These are phyloP conservation scores for Astyanax mexicanus DNA, from an alignment of 2,797 vertebrate species.

Conservation along the genomic window DNA sequence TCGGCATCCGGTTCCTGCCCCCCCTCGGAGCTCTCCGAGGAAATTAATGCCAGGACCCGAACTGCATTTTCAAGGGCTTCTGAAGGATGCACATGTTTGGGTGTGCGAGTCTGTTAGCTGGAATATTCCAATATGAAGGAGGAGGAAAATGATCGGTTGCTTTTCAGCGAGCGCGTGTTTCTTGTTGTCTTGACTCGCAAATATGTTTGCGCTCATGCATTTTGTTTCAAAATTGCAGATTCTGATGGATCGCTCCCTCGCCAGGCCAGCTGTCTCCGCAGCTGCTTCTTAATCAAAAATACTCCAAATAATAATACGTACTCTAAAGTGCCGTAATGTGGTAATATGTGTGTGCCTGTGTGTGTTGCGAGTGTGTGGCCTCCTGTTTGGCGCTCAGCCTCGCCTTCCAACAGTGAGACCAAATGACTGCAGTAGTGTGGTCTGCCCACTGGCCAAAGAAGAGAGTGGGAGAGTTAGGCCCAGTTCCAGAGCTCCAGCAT, in stretches of 20 bases:
- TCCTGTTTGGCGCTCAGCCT: conserved; percentile 49
- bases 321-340: conserved; percentile 30
- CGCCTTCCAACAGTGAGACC: conserved; percentile 45
- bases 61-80: conserved; percentile 52
- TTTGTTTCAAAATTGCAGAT: conserved; percentile 43
- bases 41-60: conserved; percentile 46
- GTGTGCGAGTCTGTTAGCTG: conserved; percentile 36
- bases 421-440: conserved; percentile 51
- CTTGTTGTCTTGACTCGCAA: conserved; percentile 19
- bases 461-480: conserved; percentile 21
- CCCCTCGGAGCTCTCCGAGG: conserved; percentile 35
- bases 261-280: conserved; percentile 55
- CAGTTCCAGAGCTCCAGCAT: conserved; percentile 21
- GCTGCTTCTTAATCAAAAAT: conserved; percentile 54
- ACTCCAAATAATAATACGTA: conserved; percentile 43
- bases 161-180: conserved; percentile 24
- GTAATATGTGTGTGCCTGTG: conserved; percentile 22
- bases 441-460: conserved; percentile 47
- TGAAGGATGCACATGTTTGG: conserved; percentile 56
- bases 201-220: conserved; percentile 38
- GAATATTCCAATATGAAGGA: conserved; percentile 30
- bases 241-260: conserved; percentile 38
- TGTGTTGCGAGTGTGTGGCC: conserved; percentile 37
- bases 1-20: conserved; percentile 48
- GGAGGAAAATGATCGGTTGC: conserved; percentile 47